These are phyloP conservation scores for Euphydryas editha DNA, from an alignment of 2,888 invertebrate genomes.

Conservation along the genomic window DNA sequence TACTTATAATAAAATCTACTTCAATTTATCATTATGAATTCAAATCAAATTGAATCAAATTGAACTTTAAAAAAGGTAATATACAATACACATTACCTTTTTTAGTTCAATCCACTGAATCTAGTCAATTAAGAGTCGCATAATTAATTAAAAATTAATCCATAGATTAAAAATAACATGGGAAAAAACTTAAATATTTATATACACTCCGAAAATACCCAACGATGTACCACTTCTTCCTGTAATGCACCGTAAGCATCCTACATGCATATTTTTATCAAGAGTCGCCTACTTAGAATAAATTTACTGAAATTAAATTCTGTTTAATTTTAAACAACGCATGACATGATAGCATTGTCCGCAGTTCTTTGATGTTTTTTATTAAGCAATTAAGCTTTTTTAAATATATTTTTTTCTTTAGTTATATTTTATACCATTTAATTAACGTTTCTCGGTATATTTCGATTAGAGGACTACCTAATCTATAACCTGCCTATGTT, in stretches of 20 bases:
- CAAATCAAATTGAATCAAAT: too few species aligned
- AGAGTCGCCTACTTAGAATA: slow-evolving; percentile 29
- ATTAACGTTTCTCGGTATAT: too few species aligned
- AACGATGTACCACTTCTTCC: slow-evolving; percentile 21
- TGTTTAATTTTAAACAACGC: slow-evolving; percentile 21
- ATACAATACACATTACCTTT: too few species aligned
- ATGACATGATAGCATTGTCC: slow-evolving; percentile 14
- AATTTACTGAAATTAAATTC: slow-evolving; percentile 28
- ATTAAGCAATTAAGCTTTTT: not conserved
- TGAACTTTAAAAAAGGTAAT: too few species aligned
- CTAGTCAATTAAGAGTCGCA: not conserved
- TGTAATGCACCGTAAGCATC: slow-evolving; percentile 21
- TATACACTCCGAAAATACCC: not conserved
- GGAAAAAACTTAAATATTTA: not conserved
- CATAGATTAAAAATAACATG: not conserved
- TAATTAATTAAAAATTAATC: not conserved
- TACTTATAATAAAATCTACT: too few species aligned
- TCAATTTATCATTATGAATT: too few species aligned
- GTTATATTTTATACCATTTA: not conserved
- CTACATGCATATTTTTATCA: slow-evolving; percentile 32
- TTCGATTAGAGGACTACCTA: too few species aligned
- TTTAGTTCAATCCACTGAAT: too few species aligned
- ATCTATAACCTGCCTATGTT: too few species aligned
- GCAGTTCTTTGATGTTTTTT: slow-evolving; percentile 1
- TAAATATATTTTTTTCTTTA: not conserved